Percentiles rank a stretch among this genome's conserved stretches.
These are phyloP conservation scores for Cheilosia scutellata DNA, from an alignment of 2,888 invertebrate genomes.

Conservation along the genomic window DNA sequence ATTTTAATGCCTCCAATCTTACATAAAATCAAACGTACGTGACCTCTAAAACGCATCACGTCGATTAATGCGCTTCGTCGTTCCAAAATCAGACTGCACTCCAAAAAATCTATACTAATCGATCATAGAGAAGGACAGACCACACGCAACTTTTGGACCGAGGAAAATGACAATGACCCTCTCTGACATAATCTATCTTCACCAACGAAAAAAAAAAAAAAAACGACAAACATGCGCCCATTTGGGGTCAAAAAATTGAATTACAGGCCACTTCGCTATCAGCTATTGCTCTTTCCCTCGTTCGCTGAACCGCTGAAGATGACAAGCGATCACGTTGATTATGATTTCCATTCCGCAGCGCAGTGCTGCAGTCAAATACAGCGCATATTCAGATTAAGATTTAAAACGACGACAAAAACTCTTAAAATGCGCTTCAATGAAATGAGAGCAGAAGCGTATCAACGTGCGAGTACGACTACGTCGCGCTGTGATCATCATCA, in stretches of 20 bases:
- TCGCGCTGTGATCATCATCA: conserved; percentile 33
- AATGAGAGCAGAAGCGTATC: conserved; percentile 37
- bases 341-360: background rate
- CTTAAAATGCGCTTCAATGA: conserved; percentile 42
- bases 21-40: conserved; percentile 6
- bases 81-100: background rate
- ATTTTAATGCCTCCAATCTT: background rate
- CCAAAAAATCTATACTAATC: conserved; percentile 2
- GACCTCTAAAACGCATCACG: conserved; percentile 12
- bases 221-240: conserved; percentile 18
- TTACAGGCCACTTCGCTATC: conserved; percentile 35
- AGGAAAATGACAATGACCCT: conserved; percentile 26
- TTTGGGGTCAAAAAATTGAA: conserved; percentile 61
- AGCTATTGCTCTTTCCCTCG: conserved; percentile 45
- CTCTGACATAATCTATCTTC: conserved; percentile 28
- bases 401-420: conserved; percentile 5
- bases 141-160: conserved; percentile 13
- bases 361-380: background rate
- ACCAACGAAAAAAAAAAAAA: conserved; percentile 14
- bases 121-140: conserved; percentile 14
- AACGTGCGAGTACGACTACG: background rate
- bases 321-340: background rate
- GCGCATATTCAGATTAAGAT: conserved; percentile 20
- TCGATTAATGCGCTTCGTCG: conserved; percentile 4
- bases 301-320: conserved; percentile 52